Conservation (phyloP, 1,140 invertebrate species). For the Vanessa tameamea region DNA sequence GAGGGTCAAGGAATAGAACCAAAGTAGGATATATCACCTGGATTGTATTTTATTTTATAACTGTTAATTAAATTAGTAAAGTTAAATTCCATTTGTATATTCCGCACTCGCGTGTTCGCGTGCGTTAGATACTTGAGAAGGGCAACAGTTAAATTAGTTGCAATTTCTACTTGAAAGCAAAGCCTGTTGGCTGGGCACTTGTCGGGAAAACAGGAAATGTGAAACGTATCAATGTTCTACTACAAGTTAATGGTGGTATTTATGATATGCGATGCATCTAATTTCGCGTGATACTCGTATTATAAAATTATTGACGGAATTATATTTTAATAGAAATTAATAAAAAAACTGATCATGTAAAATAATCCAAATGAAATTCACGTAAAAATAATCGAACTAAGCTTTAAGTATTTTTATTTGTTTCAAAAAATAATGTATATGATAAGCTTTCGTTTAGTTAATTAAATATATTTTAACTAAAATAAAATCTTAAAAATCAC, state of each 20-base stretch:
- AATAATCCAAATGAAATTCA: no score
- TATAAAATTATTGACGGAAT: background rate
- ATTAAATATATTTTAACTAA: no score
- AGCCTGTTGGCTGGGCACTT: constrained; percentile 55
- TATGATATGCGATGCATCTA: background rate
- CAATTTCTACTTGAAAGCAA: constrained; percentile 73
- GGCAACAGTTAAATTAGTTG: constrained; percentile 76
- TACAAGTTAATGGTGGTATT: background rate
- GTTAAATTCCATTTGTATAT: constrained; percentile 41
- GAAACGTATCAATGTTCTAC: constrained; percentile 35
- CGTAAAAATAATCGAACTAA: no score
- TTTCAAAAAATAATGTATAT: no score
- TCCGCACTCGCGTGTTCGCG: constrained; percentile 66
- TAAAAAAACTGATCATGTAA: no score
- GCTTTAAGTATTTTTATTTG: no score
- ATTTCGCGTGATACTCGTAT: background rate
- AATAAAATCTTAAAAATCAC: no score
- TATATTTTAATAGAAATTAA: no score
- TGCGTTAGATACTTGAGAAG: constrained; percentile 63
- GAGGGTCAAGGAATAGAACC: no score
- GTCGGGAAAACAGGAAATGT: constrained; percentile 65
- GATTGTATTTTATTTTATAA: no score
- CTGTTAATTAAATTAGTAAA: constrained; percentile 1
- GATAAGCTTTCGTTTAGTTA: no score
- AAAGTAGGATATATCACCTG: no score